Conservation (phyloP, 2,113 vertebrate species). For the Synchiropus splendidus region DNA sequence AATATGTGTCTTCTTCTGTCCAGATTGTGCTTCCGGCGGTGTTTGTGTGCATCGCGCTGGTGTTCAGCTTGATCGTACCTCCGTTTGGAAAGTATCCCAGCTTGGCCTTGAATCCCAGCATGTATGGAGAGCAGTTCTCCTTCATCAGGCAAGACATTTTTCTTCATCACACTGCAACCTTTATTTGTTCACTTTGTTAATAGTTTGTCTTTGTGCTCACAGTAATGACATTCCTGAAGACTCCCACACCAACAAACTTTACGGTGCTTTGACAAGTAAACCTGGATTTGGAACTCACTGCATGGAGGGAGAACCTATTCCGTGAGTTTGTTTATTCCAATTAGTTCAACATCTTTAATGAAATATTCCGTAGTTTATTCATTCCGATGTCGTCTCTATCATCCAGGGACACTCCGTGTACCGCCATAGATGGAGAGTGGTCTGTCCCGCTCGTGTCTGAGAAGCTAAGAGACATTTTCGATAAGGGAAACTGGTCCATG, state of each 20-base stretch:
- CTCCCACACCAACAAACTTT: constrained; percentile 67
- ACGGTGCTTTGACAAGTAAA: constrained; percentile 71
- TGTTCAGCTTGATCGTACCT: constrained; percentile 94
- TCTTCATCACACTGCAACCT: too few species aligned
- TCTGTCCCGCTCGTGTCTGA: constrained; percentile 61
- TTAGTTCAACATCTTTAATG: too few species aligned
- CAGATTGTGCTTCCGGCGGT: constrained; percentile 95
- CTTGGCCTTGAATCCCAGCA: constrained; percentile 85
- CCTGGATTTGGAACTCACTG: constrained; percentile 86
- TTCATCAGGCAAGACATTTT: constrained; percentile 82
- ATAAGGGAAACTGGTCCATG: constrained; percentile 88
- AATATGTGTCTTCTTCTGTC: constrained; percentile 28
- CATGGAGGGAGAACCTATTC: constrained; percentile 71
- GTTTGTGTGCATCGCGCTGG: constrained; percentile 92
- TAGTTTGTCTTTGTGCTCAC: constrained; percentile 6
- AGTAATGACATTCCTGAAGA: constrained; percentile 92
- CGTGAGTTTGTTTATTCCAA: constrained; percentile 67
- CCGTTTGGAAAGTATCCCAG: constrained; percentile 95
- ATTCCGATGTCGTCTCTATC: not conserved
- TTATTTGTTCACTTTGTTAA: too few species aligned
- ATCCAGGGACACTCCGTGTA: constrained; percentile 75
- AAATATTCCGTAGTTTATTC: too few species aligned
- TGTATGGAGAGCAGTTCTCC: constrained; percentile 91
- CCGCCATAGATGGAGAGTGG: constrained; percentile 69
- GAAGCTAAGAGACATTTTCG: constrained; percentile 70